phyloP scores from a whole-genome alignment of 2,113 vertebrate species.

The Bubo scandiacus region DNA sequence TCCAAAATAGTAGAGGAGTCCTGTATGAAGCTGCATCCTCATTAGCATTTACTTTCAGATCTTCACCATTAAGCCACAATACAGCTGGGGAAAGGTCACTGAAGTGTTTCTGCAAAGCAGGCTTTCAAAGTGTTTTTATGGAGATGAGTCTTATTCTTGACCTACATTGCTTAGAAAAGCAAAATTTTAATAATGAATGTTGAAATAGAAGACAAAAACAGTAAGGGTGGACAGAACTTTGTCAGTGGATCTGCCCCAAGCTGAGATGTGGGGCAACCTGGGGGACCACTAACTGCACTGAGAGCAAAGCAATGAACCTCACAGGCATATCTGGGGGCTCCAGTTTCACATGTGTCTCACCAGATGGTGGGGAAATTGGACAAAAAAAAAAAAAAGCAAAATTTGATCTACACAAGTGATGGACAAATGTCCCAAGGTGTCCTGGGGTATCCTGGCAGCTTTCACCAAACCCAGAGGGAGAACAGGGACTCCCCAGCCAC shows the following conservation, averaged over 20 bases:
- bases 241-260: background rate
- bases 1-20: background rate
- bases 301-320: background rate
- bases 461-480: background rate
- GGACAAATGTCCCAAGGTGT: background rate
- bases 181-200: background rate
- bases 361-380: background rate
- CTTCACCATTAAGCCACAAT: background rate
- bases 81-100: background rate
- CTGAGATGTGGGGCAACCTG: fast-evolving
- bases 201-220: background rate
- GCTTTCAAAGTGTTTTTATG: background rate
- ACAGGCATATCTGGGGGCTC: background rate
- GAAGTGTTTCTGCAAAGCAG: background rate
- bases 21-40: background rate
- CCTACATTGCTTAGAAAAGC: background rate
- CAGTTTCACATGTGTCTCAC: background rate
- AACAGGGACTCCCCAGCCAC: background rate
- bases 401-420: background rate
- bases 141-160: background rate
- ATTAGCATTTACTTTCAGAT: background rate
- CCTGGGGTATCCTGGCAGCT: background rate
- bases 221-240: background rate
- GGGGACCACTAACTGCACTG: fast-evolving
- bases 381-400: background rate